A percentile compares a stretch with the other conserved stretches of the same genome.
Evolutionary conservation across 2,797 vertebrate species (phyloP).

Genomic region (Coluber constrictor): DNA sequence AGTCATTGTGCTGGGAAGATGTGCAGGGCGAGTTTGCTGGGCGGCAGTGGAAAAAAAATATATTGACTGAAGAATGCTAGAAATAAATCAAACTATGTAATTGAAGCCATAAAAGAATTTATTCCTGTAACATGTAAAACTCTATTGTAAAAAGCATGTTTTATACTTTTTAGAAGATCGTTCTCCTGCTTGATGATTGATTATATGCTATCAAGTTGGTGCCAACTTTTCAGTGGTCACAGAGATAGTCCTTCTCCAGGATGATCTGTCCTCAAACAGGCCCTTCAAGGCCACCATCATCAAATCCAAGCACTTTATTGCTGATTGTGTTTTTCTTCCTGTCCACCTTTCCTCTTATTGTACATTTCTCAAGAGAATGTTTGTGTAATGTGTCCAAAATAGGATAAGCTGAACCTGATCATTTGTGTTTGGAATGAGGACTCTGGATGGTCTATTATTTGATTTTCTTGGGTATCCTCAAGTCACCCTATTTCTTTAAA

Average conservation of each 20-base stretch:
- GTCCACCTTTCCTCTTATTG: neutral
- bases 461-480: neutral
- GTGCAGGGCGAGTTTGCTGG: slow-evolving; percentile 68
- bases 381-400: neutral
- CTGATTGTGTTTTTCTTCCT: neutral
- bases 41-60: slow-evolving; percentile 23
- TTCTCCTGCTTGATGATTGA: neutral
- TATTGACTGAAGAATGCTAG: slow-evolving; percentile 37
- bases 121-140: slow-evolving; percentile 51
- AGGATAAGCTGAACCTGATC: neutral
- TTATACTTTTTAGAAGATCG: neutral
- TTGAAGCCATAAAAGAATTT: neutral
- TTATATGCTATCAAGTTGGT: neutral
- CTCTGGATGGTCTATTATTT: neutral
- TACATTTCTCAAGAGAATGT: neutral
- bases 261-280: neutral
- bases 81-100: slow-evolving; percentile 52
- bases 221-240: neutral
- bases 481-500: neutral
- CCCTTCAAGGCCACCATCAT: neutral
- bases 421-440: neutral
- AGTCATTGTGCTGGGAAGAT: slow-evolving; percentile 76
- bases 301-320: neutral
- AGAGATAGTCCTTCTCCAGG: neutral
- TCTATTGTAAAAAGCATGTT: slow-evolving; percentile 38